A percentile compares a stretch with the other conserved stretches of the same genome.
Conservation (phyloP, 2,888 invertebrate species). For the Himalopsyche tibetana region DNA sequence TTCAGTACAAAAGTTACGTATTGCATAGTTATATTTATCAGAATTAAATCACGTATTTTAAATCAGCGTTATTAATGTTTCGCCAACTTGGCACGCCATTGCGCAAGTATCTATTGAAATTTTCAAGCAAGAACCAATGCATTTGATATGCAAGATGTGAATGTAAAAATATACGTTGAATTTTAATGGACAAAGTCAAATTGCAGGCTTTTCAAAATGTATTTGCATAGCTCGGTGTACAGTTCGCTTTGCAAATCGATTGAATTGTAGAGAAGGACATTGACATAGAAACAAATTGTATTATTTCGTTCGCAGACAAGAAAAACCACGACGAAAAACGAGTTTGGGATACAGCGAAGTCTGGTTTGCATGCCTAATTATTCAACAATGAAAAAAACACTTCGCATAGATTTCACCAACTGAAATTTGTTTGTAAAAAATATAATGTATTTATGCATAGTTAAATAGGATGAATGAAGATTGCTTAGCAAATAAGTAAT, state of each 20-base stretch:
- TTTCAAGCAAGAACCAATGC: background rate
- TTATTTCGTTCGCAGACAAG: background rate
- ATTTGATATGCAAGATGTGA: conserved; percentile 26
- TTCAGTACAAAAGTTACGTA: too few relatives aligned
- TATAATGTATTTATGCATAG: background rate
- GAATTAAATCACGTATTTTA: background rate
- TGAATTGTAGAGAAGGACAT: background rate
- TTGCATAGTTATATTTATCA: too few relatives aligned
- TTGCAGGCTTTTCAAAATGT: background rate
- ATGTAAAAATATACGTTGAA: background rate
- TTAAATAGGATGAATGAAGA: too few relatives aligned
- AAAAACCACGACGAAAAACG: background rate
- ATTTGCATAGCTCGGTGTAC: background rate
- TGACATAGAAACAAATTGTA: conserved; percentile 9
- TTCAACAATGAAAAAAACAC: background rate
- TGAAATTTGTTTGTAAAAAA: background rate
- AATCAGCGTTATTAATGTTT: background rate
- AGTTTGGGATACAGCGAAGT: background rate
- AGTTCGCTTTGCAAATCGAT: conserved; percentile 6
- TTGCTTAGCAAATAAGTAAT: too few relatives aligned
- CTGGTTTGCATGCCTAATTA: conserved; percentile 9
- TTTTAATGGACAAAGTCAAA: conserved; percentile 6
- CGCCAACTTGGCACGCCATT: conserved; percentile 9
- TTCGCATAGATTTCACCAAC: background rate
- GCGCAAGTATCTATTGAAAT: background rate